Conservation (phyloP, 2,797 vertebrate species). For the Oreochromis grahami region DNA sequence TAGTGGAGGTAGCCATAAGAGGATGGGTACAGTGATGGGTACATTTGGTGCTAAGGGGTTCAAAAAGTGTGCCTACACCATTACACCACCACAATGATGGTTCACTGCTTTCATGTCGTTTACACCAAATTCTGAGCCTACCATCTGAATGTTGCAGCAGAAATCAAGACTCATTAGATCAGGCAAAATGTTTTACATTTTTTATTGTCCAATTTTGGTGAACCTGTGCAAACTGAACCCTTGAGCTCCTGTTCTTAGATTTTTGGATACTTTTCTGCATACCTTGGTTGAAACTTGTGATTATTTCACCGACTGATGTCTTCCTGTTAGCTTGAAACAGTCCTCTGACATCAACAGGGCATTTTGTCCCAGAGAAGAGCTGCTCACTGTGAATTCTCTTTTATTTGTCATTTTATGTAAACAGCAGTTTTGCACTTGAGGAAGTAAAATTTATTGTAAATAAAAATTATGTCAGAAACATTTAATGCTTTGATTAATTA, state of each 20-base stretch:
- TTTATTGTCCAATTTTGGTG: neutral
- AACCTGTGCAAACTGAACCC: neutral
- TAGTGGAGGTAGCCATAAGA: neutral
- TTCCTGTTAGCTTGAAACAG: neutral
- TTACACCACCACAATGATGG: neutral
- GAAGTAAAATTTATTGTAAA: neutral
- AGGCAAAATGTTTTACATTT: neutral
- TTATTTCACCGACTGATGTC: neutral
- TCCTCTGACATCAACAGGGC: neutral
- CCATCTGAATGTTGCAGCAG: neutral
- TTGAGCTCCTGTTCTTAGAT: neutral
- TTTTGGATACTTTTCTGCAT: neutral
- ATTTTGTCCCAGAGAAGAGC: neutral
- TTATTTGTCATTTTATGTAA: neutral
- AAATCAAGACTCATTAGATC: neutral
- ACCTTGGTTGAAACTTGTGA: neutral
- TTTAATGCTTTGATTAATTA: neutral
- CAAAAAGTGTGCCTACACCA: neutral
- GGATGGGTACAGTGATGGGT: neutral
- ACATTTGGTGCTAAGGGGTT: neutral
- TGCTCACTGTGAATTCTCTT: neutral
- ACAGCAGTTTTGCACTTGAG: neutral
- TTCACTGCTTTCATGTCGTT: neutral
- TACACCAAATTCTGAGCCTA: neutral
- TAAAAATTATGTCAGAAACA: neutral